These are phyloP conservation scores for Zapus hudsonius DNA, from an alignment of 2,113 vertebrate genomes.

Conservation along the genomic window DNA sequence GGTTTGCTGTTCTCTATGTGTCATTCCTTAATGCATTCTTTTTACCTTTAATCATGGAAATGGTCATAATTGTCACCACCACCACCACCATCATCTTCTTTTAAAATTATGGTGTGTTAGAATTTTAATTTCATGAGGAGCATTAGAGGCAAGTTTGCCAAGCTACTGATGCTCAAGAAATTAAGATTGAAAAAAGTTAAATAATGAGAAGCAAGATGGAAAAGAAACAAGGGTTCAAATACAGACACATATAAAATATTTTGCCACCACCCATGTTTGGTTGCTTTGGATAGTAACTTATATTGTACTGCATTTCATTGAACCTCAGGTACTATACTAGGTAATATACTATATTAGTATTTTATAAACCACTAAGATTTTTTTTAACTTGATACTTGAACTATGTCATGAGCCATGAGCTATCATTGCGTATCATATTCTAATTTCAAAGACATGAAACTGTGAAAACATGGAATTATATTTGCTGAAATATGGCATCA, in stretches of 20 bases:
- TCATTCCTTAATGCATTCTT: not conserved
- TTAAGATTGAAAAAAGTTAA: not conserved
- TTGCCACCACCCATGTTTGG: not conserved
- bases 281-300: not conserved
- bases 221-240: not conserved
- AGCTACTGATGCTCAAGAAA: not conserved
- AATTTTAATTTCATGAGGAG: not conserved
- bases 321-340: not conserved
- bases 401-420: not conserved
- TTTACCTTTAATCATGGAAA: not conserved
- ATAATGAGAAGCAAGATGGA: not conserved
- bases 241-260: not conserved
- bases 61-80: not conserved
- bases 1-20: not conserved
- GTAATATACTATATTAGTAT: not conserved
- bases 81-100: not conserved
- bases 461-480: not conserved
- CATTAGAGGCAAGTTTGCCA: not conserved
- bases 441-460: conserved; percentile 9
- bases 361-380: not conserved
- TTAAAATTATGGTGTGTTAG: not conserved
- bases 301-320: not conserved
- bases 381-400: not conserved
- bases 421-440: not conserved
- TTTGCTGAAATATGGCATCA: not conserved